Evolutionary conservation across 2,113 vertebrate species (phyloP).

Genomic region (Cettia cetti): DNA sequence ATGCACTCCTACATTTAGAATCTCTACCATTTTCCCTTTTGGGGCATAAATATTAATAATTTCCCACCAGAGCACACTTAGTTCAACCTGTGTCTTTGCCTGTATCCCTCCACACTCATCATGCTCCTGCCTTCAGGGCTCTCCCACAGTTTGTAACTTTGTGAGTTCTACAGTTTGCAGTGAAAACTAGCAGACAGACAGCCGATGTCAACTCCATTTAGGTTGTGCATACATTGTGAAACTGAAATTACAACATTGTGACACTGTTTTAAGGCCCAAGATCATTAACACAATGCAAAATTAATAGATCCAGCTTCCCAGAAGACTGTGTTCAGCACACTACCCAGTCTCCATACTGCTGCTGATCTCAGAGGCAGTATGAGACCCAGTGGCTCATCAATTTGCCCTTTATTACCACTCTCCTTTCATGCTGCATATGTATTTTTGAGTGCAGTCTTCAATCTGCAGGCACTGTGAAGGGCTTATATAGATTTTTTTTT

Average conservation of each 20-base stretch:
- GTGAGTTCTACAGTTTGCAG: not conserved
- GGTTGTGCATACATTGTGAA: not conserved
- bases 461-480: not conserved
- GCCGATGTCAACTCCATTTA: not conserved
- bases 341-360: not conserved
- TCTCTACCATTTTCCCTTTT: not conserved
- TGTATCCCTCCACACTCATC: not conserved
- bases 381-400: not conserved
- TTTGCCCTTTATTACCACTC: not conserved
- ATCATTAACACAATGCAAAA: not conserved
- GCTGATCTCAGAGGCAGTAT: not conserved
- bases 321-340: not conserved
- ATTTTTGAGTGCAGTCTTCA: not conserved
- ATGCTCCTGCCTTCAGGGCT: not conserved
- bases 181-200: not conserved
- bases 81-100: not conserved
- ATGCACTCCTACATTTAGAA: not conserved
- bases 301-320: not conserved
- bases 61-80: not conserved
- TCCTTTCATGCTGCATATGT: not conserved
- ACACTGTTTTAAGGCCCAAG: not conserved
- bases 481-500: not conserved
- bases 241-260: not conserved
- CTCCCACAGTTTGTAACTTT: not conserved
- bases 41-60: not conserved